phyloP scores from a whole-genome alignment of 2,888 invertebrate species.

The Scaptomyza caliginosa region DNA sequence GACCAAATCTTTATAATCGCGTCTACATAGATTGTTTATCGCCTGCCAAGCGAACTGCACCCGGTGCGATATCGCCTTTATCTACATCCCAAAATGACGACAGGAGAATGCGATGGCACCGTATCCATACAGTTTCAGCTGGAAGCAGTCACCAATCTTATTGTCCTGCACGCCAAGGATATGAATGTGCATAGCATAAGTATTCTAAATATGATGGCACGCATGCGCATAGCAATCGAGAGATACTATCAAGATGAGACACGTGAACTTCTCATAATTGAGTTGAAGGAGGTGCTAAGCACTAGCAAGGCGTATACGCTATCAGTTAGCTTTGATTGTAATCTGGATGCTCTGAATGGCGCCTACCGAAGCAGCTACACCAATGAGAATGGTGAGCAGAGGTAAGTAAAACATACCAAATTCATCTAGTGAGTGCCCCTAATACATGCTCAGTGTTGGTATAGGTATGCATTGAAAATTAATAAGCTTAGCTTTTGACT shows the following conservation, averaged over 20 bases:
- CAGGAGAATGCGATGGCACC: constrained; percentile 68
- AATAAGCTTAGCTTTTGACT: background rate
- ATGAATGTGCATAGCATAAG: constrained; percentile 72
- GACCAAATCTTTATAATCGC: constrained; percentile 47
- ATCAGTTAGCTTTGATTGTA: constrained; percentile 87
- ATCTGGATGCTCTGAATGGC: constrained; percentile 88
- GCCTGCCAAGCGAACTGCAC: constrained; percentile 71
- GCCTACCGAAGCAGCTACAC: constrained; percentile 89
- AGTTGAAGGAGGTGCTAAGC: constrained; percentile 80
- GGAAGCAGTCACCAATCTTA: constrained; percentile 67
- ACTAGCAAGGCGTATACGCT: constrained; percentile 85
- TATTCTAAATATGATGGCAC: constrained; percentile 77
- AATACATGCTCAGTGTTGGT: constrained; percentile 15
- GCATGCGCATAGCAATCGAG: constrained; percentile 78
- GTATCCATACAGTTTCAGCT: constrained; percentile 79
- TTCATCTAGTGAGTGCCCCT: constrained; percentile 32
- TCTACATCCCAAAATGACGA: constrained; percentile 67
- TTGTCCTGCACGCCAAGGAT: constrained; percentile 78
- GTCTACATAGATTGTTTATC: constrained; percentile 80
- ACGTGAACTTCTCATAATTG: constrained; percentile 84
- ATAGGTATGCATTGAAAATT: background rate
- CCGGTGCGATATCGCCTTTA: constrained; percentile 76
- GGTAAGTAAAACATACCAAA: constrained; percentile 82
- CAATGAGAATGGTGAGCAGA: constrained; percentile 78
- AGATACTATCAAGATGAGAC: constrained; percentile 67